phyloP scores from a whole-genome alignment of 2,113 vertebrate species.

The Trochalopteron elliotii region DNA sequence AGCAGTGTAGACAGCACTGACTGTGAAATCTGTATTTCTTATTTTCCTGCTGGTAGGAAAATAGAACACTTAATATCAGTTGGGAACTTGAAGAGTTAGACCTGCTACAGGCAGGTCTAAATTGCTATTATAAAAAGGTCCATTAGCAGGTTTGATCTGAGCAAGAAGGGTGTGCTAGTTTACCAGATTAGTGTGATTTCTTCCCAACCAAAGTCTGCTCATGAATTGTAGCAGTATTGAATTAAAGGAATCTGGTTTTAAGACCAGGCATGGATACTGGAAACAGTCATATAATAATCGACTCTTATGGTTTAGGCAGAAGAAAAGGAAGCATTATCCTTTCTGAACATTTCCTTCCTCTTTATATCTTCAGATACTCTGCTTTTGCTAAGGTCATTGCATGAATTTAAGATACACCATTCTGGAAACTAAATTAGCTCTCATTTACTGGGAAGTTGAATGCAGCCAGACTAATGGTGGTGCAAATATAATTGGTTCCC shows the following conservation, averaged over 20 bases:
- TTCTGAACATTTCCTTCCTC: conserved; percentile 52
- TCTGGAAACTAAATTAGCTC: conserved; percentile 79
- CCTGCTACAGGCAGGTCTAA: background rate
- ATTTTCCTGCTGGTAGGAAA: conserved; percentile 7
- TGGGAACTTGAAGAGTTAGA: conserved; percentile 16
- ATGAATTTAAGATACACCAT: conserved; percentile 74
- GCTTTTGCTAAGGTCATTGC: conserved; percentile 70
- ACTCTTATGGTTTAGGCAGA: background rate
- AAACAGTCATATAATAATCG: background rate
- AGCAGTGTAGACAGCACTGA: background rate
- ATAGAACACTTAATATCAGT: background rate
- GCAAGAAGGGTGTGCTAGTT: conserved; percentile 18
- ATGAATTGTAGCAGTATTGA: conserved; percentile 24
- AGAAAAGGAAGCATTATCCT: conserved; percentile 37
- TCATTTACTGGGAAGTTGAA: conserved; percentile 77
- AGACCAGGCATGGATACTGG: conserved; percentile 19
- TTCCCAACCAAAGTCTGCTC: conserved; percentile 14
- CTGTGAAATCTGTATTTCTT: conserved; percentile 4
- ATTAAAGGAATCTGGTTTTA: conserved; percentile 39
- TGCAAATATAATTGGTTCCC: conserved; percentile 80
- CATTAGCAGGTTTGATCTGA: conserved; percentile 34
- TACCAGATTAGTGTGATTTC: background rate
- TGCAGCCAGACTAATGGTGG: conserved; percentile 77
- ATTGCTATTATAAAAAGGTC: background rate
- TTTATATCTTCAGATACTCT: conserved; percentile 59